These are phyloP conservation scores for Anas capensis DNA, from an alignment of 2,797 vertebrate species.

Conservation along the genomic window DNA sequence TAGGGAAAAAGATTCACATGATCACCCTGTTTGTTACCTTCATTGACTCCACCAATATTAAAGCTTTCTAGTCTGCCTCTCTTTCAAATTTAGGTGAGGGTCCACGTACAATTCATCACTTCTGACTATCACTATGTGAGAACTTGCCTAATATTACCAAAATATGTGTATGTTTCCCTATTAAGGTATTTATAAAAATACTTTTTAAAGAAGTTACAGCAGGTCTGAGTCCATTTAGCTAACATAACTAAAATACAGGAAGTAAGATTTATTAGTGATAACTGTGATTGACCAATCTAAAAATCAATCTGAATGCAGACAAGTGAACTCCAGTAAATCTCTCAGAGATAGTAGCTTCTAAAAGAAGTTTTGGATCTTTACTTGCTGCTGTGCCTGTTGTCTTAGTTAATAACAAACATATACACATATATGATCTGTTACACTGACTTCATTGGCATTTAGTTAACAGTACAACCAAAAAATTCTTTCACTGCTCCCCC, in stretches of 20 bases:
- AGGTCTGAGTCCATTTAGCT: neutral
- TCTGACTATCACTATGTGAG: neutral
- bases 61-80: neutral
- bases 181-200: neutral
- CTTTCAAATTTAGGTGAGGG: neutral
- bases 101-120: neutral
- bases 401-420: neutral
- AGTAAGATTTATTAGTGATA: neutral
- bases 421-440: neutral
- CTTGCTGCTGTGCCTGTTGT: neutral
- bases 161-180: neutral
- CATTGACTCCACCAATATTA: neutral
- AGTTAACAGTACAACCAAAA: neutral
- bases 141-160: neutral
- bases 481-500: neutral
- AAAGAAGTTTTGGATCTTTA: neutral
- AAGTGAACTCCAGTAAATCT: neutral
- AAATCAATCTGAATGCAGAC: neutral
- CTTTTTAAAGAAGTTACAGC: neutral
- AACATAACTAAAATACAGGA: neutral
- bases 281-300: neutral
- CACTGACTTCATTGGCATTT: fast-evolving
- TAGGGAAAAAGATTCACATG: neutral
- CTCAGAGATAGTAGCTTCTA: neutral
- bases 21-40: no score